Base-by-base conservation (phyloP, 2,113 vertebrate species). In the Neotragus moschatus region DNA sequence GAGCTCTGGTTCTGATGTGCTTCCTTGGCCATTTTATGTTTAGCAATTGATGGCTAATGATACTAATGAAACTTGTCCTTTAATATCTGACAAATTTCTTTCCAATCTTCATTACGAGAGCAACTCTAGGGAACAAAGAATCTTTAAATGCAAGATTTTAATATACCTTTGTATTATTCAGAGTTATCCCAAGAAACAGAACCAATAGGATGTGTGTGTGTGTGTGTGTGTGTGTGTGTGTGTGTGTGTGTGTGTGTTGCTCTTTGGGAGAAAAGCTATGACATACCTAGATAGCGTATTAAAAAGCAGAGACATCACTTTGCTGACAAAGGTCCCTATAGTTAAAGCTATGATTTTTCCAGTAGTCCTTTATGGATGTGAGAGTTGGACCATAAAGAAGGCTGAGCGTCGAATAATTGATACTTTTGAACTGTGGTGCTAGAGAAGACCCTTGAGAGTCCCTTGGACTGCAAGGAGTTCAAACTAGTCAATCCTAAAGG, bases 81-180 rank as follows among this genome's bases (percentile, higher is more conserved):
- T 79, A 79, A 45, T 63, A 60, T 79, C 79, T 45, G 86, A 70
- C 47, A 30, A 19, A 36, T 70, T 93, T 87, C 90, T 61, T 88
- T 26, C 66, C 25, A n/a, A 25, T 95, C 51, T 95, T 85, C 39
- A 77, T 93, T 91, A 82, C 87, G 45, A 91, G 45, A 26, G n/a
- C 26, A 73, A 73, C n/a, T 77, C 81, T 39, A 56, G 21, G 36
- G 19, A 91, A 43, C 12, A 61, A 25, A 0, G 8, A 55, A 58
- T 73, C 79, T 91, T 96, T 75, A 97, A 88, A 63, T 3, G 43
- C 13, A 77, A 89, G 55, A 86, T 84, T 88, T 96, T 92, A 90
- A 90, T 87, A 47, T 56, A 16, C 19, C 10, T 91, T 88, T 82
- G 43, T 73, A 5, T 92, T 92, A 75, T 60, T 88, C 39, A 70